phyloP scores from a whole-genome alignment of 1,140 invertebrate genomes.

The Caerostris darwini region DNA sequence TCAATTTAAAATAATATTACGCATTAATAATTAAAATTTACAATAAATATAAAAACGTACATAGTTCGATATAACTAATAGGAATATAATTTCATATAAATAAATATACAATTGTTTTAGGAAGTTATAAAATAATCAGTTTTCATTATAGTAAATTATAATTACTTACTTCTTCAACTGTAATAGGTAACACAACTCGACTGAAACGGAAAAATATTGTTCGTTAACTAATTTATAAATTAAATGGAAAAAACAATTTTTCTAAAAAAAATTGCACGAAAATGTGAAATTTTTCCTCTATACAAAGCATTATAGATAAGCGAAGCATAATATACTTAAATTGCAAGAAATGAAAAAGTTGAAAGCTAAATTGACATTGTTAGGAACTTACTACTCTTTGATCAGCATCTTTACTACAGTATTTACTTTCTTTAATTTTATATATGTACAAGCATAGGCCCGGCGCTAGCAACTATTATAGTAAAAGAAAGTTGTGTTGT shows the following conservation, averaged over 20 bases:
- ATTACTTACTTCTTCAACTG: slow-evolving; percentile 84
- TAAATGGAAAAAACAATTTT: background rate
- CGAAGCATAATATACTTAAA: background rate
- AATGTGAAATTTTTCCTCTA: slow-evolving; percentile 2
- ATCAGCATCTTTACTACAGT: slow-evolving; percentile 35
- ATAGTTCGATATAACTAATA: too few relatives aligned
- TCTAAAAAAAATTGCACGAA: background rate
- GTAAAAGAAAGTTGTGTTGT: slow-evolving; percentile 55
- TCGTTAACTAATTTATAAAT: background rate
- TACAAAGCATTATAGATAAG: background rate
- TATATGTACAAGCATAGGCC: slow-evolving; percentile 28
- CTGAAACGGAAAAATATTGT: slow-evolving; percentile 82
- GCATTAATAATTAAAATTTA: too few relatives aligned
- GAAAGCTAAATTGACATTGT: background rate
- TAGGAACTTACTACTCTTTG: slow-evolving; percentile 67
- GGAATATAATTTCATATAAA: too few relatives aligned
- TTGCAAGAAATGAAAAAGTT: background rate
- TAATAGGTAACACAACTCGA: slow-evolving; percentile 84
- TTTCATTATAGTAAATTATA: slow-evolving; percentile 21
- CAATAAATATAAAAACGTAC: too few relatives aligned
- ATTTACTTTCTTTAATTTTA: slow-evolving; percentile 3
- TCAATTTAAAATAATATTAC: too few relatives aligned
- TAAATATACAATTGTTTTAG: too few relatives aligned
- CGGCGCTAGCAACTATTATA: slow-evolving; percentile 4
- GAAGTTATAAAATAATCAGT: background rate